phyloP scores from a whole-genome alignment of 2,797 vertebrate species.

The Dendrocincla tyrannina region DNA sequence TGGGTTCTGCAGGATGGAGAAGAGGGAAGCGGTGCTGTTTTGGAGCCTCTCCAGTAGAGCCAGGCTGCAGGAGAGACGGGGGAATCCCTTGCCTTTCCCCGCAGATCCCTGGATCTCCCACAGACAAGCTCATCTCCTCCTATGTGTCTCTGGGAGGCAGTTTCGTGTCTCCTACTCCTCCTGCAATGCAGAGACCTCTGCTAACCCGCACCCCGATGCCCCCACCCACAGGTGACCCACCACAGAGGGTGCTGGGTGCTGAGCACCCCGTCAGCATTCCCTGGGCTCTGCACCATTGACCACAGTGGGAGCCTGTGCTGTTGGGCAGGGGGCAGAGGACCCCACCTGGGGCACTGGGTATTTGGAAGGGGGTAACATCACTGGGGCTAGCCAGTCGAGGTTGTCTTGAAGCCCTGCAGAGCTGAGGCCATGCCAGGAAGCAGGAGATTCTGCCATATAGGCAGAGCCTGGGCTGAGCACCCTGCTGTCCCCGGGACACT shows the following conservation, averaged over 20 bases:
- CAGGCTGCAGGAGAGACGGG: neutral
- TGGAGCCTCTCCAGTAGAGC: neutral
- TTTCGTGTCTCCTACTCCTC: fast-evolving
- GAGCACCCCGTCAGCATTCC: neutral
- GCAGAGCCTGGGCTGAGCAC: neutral
- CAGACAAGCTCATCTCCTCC: neutral
- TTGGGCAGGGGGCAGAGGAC: neutral
- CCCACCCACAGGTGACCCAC: neutral
- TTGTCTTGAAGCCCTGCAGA: neutral
- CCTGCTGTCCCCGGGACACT: fast-evolving
- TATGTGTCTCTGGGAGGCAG: neutral
- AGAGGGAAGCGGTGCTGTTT: fast-evolving
- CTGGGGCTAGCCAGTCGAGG: neutral
- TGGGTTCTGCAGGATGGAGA: neutral
- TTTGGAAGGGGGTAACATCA: neutral
- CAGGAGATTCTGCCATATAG: neutral
- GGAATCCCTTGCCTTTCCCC: neutral
- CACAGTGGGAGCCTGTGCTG: neutral
- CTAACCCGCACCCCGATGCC: fast-evolving
- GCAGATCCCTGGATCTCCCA: neutral
- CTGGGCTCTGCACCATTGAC: neutral
- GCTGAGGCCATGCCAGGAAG: neutral
- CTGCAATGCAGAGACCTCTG: neutral
- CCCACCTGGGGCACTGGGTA: fast-evolving
- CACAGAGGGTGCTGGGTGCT: neutral